These are phyloP conservation scores for Ophiodon elongatus DNA, from an alignment of 2,113 vertebrate genomes.

Conservation along the genomic window DNA sequence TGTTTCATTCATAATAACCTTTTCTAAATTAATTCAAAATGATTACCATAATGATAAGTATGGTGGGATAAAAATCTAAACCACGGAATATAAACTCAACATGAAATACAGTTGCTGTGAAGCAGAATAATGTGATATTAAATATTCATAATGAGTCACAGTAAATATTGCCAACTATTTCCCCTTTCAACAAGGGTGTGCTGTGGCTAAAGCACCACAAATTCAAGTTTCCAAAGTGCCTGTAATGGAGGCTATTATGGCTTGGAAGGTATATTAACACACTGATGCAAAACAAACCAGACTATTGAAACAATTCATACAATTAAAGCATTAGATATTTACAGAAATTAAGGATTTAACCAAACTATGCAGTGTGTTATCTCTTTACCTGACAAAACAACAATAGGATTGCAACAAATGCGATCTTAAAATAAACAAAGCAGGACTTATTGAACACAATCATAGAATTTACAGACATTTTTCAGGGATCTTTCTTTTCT, in stretches of 20 bases:
- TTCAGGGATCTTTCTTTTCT: conserved; percentile 5
- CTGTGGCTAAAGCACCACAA: conserved; percentile 27
- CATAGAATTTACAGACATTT: not conserved
- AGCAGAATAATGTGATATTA: conserved; percentile 10
- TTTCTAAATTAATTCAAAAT: not conserved
- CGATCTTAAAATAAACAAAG: not conserved
- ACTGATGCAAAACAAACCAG: conserved; percentile 7
- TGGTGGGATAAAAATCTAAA: not conserved
- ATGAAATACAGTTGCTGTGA: not conserved
- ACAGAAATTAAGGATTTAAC: not conserved
- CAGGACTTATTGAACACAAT: not conserved
- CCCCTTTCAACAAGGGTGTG: conserved; percentile 1
- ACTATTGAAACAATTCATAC: not conserved
- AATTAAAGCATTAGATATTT: not conserved
- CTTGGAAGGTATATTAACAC: conserved; percentile 13
- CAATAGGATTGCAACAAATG: too few species aligned
- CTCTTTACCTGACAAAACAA: not conserved
- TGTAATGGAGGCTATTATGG: not conserved
- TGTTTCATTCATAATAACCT: not conserved
- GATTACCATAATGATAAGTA: not conserved
- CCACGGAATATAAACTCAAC: not conserved
- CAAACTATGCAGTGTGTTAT: not conserved
- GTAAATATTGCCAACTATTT: conserved; percentile 32
- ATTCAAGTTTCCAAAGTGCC: conserved; percentile 15
- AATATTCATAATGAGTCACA: conserved; percentile 20